Percentiles rank a stretch among this genome's conserved stretches.
Evolutionary conservation across 2,113 vertebrate genomes (phyloP).

Genomic region (Pachycephala philippinensis): DNA sequence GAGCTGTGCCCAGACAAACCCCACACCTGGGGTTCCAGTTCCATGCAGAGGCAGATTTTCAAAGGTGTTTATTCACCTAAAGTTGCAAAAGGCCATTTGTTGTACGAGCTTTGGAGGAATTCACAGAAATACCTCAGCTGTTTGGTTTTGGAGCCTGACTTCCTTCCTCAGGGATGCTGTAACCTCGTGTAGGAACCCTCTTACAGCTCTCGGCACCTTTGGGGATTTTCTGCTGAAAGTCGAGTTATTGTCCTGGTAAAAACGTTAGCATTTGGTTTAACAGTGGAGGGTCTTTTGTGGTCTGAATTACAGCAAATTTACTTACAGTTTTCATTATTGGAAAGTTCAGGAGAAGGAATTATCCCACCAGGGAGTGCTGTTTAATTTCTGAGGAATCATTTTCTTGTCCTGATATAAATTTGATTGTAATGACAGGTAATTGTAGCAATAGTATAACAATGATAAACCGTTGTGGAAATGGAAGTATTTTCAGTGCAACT

Average conservation of each 20-base stretch:
- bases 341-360: conserved; percentile 44
- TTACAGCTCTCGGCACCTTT: background rate
- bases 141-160: background rate
- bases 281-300: conserved; percentile 3
- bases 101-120: background rate
- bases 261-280: background rate
- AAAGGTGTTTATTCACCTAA: background rate
- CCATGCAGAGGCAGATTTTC: background rate
- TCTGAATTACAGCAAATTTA: conserved; percentile 37
- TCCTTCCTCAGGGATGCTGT: background rate
- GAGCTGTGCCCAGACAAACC: background rate
- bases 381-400: conserved; percentile 58
- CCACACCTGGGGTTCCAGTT: background rate
- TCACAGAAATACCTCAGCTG: background rate
- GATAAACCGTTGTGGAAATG: conserved; percentile 2
- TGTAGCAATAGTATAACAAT: background rate
- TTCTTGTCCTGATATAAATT: conserved; percentile 45
- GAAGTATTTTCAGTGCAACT: background rate
- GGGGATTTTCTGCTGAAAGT: background rate
- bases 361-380: conserved; percentile 56
- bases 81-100: background rate
- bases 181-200: background rate
- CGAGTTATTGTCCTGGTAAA: background rate
- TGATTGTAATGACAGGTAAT: conserved; percentile 50
- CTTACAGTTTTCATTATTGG: conserved; percentile 31